Evolutionary conservation across 2,888 invertebrate species (phyloP).

Genomic region (Drosophila algonquin): DNA sequence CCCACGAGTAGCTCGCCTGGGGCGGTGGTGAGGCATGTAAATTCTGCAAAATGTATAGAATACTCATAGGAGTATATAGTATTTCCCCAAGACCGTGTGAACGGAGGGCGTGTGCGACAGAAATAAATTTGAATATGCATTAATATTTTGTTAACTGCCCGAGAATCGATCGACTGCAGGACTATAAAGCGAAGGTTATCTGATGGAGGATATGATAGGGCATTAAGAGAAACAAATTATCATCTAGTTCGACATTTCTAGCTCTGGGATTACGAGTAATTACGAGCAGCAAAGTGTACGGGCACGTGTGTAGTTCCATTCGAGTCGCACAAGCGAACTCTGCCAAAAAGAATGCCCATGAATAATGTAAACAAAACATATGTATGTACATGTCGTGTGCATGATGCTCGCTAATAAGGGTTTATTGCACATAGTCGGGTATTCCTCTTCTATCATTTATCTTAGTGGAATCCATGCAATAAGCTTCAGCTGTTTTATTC

Average conservation of each 20-base stretch:
- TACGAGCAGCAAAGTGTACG: too few species aligned
- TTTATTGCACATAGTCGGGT: too few species aligned
- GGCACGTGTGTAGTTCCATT: too few species aligned
- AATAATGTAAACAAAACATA: background rate
- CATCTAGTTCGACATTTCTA: too few species aligned
- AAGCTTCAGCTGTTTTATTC: too few species aligned
- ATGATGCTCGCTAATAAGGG: background rate
- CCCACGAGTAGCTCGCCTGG: background rate
- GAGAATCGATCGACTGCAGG: background rate
- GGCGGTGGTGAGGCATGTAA: background rate
- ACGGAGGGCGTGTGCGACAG: background rate
- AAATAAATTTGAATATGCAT: background rate
- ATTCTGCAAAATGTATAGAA: slow-evolving; percentile 1
- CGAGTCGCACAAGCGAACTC: background rate
- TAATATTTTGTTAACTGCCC: slow-evolving; percentile 32
- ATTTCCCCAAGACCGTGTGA: background rate
- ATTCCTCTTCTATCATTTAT: too few species aligned
- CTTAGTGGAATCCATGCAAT: too few species aligned
- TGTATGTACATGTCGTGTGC: too few species aligned
- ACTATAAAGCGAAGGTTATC: background rate
- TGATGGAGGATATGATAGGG: background rate
- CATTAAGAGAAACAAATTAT: background rate
- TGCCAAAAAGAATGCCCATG: background rate
- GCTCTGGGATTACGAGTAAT: too few species aligned
- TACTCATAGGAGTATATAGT: background rate